These are phyloP conservation scores for Agrenia bidenticulata DNA, from an alignment of 2,888 invertebrate species.

Conservation along the genomic window DNA sequence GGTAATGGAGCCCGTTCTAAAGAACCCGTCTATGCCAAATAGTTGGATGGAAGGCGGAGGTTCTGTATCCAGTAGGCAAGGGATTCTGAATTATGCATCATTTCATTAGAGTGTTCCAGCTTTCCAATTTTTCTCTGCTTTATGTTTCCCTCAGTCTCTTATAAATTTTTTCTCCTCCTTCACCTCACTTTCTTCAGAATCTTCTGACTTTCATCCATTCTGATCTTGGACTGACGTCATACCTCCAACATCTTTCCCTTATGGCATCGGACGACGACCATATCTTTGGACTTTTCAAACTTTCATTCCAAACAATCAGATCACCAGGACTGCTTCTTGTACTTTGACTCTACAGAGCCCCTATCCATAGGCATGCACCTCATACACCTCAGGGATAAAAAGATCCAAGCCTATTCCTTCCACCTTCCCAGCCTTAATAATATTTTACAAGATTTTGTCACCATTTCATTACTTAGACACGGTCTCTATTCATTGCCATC, in stretches of 20 bases:
- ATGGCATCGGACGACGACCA: too few species aligned
- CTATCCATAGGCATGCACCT: background rate
- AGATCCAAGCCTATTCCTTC: too few species aligned
- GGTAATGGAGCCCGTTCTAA: slow-evolving; percentile 31
- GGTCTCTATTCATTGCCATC: background rate
- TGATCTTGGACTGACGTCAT: too few species aligned
- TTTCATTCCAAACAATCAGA: too few species aligned
- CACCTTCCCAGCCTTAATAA: too few species aligned
- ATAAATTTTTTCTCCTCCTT: background rate
- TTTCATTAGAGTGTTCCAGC: slow-evolving; percentile 52
- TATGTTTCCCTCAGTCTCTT: slow-evolving; percentile 33
- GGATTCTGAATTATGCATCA: slow-evolving; percentile 53
- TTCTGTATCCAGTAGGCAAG: slow-evolving; percentile 12
- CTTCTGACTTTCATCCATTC: slow-evolving; percentile 24
- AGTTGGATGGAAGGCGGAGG: background rate
- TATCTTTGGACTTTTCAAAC: too few species aligned
- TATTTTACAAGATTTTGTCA: too few species aligned
- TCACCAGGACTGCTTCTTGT: too few species aligned
- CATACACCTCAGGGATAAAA: too few species aligned
- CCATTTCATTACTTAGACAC: background rate
- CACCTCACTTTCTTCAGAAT: slow-evolving; percentile 19
- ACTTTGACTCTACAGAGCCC: slow-evolving; percentile 35
- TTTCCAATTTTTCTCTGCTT: slow-evolving; percentile 48
- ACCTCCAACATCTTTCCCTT: too few species aligned
- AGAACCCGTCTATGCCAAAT: slow-evolving; percentile 16